Percentiles rank a stretch among this genome's conserved stretches.
Conservation (phyloP, 2,797 vertebrate species). For the Neosalanx taihuensis region DNA sequence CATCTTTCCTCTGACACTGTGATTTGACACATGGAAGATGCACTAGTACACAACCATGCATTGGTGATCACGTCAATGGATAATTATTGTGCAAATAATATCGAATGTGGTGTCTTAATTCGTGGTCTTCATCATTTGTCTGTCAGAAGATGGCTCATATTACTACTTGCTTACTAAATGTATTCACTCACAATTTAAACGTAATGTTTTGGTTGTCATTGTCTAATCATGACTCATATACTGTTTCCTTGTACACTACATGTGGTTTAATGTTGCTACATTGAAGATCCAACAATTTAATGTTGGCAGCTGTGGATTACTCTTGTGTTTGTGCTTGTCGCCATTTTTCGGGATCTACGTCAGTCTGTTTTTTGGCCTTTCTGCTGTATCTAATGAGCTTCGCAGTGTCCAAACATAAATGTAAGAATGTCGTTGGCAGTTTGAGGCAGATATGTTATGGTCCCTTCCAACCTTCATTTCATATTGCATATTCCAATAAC, state of each 20-base stretch:
- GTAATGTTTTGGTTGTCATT: neutral
- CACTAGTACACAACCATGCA: neutral
- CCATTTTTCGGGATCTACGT: neutral
- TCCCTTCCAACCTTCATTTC: neutral
- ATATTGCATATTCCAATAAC: neutral
- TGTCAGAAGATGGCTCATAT: neutral
- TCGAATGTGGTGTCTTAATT: neutral
- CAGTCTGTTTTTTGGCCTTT: neutral
- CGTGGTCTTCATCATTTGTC: neutral
- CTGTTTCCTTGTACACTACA: neutral
- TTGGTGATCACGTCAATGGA: neutral
- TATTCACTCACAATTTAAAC: no score
- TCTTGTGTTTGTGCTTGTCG: constrained; percentile 1
- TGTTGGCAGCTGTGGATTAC: constrained; percentile 2
- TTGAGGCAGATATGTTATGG: constrained; percentile 1
- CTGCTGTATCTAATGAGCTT: neutral
- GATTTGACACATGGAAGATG: constrained; percentile 1
- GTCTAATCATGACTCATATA: neutral
- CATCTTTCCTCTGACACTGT: neutral
- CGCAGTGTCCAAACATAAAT: neutral
- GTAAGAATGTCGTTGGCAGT: neutral
- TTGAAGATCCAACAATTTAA: neutral
- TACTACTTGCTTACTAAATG: neutral
- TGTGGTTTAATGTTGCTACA: neutral
- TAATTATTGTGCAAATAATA: neutral